Conservation (phyloP, 2,888 invertebrate genomes). For the Camptogramma bilineatum region DNA sequence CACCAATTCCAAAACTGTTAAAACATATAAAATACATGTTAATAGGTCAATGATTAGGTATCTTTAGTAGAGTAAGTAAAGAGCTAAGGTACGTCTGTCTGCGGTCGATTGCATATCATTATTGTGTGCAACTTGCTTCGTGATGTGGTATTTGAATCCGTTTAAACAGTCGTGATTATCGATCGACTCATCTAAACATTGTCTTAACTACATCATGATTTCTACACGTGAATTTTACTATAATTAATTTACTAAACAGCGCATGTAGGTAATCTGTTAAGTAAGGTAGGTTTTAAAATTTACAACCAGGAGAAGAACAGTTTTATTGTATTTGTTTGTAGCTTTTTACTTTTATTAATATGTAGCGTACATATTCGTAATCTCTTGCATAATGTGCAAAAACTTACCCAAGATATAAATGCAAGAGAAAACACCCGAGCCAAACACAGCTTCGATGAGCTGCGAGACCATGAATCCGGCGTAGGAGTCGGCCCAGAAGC, state of each 20-base stretch:
- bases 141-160: background rate
- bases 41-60: too few species aligned
- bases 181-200: background rate
- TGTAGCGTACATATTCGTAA: background rate
- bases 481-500: conserved; percentile 86
- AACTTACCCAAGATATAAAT: conserved; percentile 86
- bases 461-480: conserved; percentile 87
- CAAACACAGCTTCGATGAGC: conserved; percentile 88
- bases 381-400: background rate
- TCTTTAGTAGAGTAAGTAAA: too few species aligned
- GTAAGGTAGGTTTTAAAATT: too few species aligned
- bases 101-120: background rate
- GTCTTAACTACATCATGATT: conserved; percentile 1
- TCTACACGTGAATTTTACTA: background rate
- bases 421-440: conserved; percentile 88
- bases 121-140: background rate
- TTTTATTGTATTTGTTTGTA: background rate
- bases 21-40: too few species aligned
- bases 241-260: background rate
- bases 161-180: conserved; percentile 10
- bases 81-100: too few species aligned
- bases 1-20: conserved; percentile 89
- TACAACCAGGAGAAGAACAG: background rate
- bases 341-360: background rate
- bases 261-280: too few species aligned